These are phyloP conservation scores for Festucalex cinctus DNA, from an alignment of 2,113 vertebrate genomes.

Conservation along the genomic window DNA sequence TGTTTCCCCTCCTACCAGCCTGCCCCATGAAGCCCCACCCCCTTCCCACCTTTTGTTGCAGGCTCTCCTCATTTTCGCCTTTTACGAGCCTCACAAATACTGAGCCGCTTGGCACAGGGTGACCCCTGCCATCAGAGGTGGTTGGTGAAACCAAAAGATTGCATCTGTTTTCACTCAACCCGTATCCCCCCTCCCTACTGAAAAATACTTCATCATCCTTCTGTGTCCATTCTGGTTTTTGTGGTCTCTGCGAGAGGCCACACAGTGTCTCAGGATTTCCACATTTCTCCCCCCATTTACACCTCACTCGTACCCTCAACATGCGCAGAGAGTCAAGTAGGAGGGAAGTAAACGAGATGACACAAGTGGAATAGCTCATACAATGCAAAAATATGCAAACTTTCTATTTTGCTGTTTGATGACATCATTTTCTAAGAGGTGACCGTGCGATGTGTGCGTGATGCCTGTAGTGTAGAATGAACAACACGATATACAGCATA, in stretches of 20 bases:
- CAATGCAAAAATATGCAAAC: slow-evolving; percentile 81
- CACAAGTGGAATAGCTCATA: slow-evolving; percentile 66
- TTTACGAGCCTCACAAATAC: slow-evolving; percentile 46
- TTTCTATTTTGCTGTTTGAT: slow-evolving; percentile 75
- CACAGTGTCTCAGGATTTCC: slow-evolving; percentile 76
- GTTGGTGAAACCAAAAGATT: slow-evolving; percentile 55
- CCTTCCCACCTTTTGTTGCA: slow-evolving; percentile 29
- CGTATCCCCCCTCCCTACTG: neutral
- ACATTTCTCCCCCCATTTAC: neutral
- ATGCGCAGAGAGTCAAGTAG: slow-evolving; percentile 24
- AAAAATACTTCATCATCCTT: slow-evolving; percentile 41
- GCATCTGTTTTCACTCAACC: slow-evolving; percentile 46
- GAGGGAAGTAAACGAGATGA: slow-evolving; percentile 31
- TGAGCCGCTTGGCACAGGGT: slow-evolving; percentile 44
- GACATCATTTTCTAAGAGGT: slow-evolving; percentile 74
- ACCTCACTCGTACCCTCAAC: slow-evolving; percentile 34
- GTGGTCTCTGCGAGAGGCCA: slow-evolving; percentile 57
- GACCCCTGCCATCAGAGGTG: slow-evolving; percentile 44
- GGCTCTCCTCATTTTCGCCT: slow-evolving; percentile 42
- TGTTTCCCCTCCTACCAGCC: slow-evolving; percentile 37
- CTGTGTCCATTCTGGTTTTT: slow-evolving; percentile 62
- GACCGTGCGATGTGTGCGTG: slow-evolving; percentile 65
- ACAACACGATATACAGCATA: slow-evolving; percentile 50
- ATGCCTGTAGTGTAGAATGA: slow-evolving; percentile 67
- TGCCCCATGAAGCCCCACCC: slow-evolving; percentile 29